These are phyloP conservation scores for Apeltes quadracus DNA, from an alignment of 2,113 vertebrate genomes.

Conservation along the genomic window DNA sequence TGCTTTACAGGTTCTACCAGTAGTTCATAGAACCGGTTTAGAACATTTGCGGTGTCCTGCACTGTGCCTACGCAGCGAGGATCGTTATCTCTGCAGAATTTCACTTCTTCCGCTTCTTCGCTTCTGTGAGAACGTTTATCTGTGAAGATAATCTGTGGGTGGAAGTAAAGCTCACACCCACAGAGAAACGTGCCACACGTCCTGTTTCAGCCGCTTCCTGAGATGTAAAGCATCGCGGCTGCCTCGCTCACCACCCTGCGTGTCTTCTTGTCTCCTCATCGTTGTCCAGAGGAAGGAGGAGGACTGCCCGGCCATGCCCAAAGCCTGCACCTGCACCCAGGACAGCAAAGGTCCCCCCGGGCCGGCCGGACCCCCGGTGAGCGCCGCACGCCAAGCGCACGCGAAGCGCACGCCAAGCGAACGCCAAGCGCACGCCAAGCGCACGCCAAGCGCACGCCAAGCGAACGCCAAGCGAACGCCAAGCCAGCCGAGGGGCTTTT, in stretches of 20 bases:
- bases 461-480: too few species aligned
- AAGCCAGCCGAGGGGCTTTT: too few species aligned
- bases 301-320: constrained; percentile 91
- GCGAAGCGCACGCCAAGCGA: too few species aligned
- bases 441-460: too few species aligned
- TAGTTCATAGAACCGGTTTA: too few species aligned
- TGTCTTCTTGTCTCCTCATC: background rate
- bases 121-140: background rate
- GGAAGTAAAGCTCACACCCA: background rate
- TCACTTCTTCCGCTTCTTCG: too few species aligned
- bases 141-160: background rate
- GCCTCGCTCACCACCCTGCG: background rate
- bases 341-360: constrained; percentile 89
- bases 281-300: constrained; percentile 89
- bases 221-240: background rate
- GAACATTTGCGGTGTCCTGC: too few species aligned
- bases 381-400: too few species aligned
- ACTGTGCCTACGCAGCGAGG: too few species aligned
- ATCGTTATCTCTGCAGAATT: too few species aligned
- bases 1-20: too few species aligned
- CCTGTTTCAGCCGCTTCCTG: background rate
- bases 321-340: constrained; percentile 93
- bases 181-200: background rate
- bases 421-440: too few species aligned
- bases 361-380: constrained; percentile 90